These are phyloP conservation scores for Diachasmimorpha longicaudata DNA, from an alignment of 1,140 invertebrate genomes.

Conservation along the genomic window DNA sequence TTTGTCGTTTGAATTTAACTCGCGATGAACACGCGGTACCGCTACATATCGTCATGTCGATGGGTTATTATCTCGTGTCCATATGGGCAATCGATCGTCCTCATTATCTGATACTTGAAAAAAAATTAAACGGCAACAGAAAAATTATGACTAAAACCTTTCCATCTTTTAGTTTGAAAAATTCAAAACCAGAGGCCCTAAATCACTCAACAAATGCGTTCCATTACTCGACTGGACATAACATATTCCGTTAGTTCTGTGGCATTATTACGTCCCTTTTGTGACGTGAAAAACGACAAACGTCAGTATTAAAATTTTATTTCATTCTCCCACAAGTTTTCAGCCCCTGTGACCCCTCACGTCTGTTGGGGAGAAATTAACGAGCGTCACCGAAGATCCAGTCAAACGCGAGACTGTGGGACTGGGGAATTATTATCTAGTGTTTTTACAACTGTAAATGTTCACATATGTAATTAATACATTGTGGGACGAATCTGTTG, in stretches of 20 bases:
- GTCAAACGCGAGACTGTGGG: background rate
- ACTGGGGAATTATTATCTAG: no score
- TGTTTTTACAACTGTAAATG: background rate
- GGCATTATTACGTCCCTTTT: slow-evolving; percentile 1
- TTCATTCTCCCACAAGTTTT: background rate
- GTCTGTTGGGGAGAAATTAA: background rate
- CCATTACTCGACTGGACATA: background rate
- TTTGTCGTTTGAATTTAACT: slow-evolving; percentile 1
- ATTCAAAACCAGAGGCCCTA: background rate
- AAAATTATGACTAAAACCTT: background rate
- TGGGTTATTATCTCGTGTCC: background rate
- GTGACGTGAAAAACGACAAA: slow-evolving; percentile 1
- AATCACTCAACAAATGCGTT: background rate
- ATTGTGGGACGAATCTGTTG: background rate
- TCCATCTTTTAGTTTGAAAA: background rate
- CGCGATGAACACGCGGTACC: background rate
- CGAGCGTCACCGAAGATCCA: background rate
- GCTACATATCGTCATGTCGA: background rate
- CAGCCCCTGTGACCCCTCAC: background rate
- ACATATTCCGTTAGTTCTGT: background rate
- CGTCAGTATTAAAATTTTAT: background rate
- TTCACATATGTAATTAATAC: no score
- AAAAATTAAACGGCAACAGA: background rate
- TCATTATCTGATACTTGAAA: background rate
- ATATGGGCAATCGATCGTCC: background rate